phyloP scores from a whole-genome alignment of 1,140 invertebrate species.

The Eulimnadia texana region DNA sequence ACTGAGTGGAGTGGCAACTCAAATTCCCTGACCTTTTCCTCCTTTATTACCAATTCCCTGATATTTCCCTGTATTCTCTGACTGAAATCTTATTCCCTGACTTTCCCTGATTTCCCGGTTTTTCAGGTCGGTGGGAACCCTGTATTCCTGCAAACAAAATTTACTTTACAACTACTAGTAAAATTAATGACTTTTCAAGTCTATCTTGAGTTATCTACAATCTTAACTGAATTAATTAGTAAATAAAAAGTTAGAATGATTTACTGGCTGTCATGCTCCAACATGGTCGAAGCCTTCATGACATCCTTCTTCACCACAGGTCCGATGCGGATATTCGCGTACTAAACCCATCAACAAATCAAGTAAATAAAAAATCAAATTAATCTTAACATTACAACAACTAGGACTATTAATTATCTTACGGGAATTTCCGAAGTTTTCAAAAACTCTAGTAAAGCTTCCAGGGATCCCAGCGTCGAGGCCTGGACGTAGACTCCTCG shows the following conservation, averaged over 20 bases:
- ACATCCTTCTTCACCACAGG: slow-evolving; percentile 99
- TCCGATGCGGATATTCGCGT: slow-evolving; percentile 95
- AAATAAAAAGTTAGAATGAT: slow-evolving; percentile 35
- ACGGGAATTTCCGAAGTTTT: slow-evolving; percentile 89
- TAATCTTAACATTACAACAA: no score
- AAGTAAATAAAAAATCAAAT: slow-evolving; percentile 28
- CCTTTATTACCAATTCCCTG: no score
- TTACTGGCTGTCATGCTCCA: slow-evolving; percentile 94
- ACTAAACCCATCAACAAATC: slow-evolving; percentile 41
- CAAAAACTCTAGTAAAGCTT: slow-evolving; percentile 92
- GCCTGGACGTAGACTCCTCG: slow-evolving; percentile 97
- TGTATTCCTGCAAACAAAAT: no score
- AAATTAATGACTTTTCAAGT: background rate
- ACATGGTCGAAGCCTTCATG: slow-evolving; percentile 97
- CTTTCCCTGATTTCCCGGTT: no score
- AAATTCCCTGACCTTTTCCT: no score
- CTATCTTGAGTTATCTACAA: background rate
- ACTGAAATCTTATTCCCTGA: no score
- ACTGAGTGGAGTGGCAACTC: no score
- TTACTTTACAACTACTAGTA: no score
- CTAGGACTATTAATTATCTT: no score
- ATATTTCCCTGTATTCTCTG: no score
- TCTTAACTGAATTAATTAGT: no score
- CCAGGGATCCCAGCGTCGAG: slow-evolving; percentile 92
- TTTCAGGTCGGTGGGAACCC: no score